Percentiles rank a stretch among this genome's conserved stretches.
phyloP scores from a whole-genome alignment of 2,888 invertebrate species.

The Pedicia rivosa region DNA sequence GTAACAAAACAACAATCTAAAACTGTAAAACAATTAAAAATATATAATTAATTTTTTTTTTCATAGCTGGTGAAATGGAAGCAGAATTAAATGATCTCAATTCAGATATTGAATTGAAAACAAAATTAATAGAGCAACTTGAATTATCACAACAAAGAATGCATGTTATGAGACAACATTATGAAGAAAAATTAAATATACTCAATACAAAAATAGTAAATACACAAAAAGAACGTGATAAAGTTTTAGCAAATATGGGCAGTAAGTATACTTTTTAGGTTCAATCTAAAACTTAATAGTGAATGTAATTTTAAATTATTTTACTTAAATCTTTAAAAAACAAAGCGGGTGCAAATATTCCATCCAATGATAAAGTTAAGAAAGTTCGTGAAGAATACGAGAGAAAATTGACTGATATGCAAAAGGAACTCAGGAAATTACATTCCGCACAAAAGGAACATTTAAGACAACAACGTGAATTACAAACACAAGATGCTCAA shows the following conservation, averaged over 20 bases:
- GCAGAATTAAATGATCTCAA: conserved; percentile 79
- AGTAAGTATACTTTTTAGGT: conserved; percentile 1
- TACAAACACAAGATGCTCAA: conserved; percentile 60
- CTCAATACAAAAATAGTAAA: conserved; percentile 71
- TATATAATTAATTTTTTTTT: conserved; percentile 5
- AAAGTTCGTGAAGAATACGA: conserved; percentile 83
- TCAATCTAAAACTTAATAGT: too few species aligned
- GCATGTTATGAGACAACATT: conserved; percentile 72
- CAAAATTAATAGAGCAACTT: conserved; percentile 83
- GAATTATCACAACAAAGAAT: conserved; percentile 78
- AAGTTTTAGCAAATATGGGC: conserved; percentile 47
- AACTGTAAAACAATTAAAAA: neutral
- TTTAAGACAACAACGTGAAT: conserved; percentile 59
- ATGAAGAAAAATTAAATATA: conserved; percentile 78
- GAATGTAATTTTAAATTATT: neutral
- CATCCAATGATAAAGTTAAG: conserved; percentile 45
- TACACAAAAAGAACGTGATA: conserved; percentile 83
- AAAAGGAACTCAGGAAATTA: conserved; percentile 67
- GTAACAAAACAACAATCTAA: conserved; percentile 16
- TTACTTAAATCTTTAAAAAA: neutral
- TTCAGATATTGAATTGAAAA: conserved; percentile 88
- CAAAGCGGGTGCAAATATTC: conserved; percentile 1
- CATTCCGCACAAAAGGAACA: conserved; percentile 84
- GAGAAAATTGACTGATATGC: conserved; percentile 64
- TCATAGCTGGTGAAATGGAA: conserved; percentile 39